A percentile compares a stretch with the other conserved stretches of the same genome.
Evolutionary conservation across 1,140 invertebrate species (phyloP).

Genomic region (Scaptomyza graminum): DNA sequence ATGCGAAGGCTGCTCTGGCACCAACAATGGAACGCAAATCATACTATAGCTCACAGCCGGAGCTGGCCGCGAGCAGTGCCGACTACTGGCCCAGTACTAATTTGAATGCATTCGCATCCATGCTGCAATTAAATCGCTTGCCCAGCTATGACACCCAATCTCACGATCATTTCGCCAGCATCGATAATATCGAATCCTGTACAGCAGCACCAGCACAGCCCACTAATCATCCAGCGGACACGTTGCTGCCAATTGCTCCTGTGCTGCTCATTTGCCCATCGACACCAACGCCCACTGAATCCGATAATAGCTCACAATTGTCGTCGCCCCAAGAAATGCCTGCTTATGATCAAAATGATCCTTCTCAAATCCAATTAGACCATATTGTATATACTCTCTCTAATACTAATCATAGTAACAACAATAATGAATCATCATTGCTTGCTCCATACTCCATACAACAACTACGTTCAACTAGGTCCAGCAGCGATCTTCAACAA

Average conservation of each 20-base stretch:
- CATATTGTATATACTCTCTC: constrained; percentile 74
- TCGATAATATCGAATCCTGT: constrained; percentile 3
- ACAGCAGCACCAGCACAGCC: constrained; percentile 9
- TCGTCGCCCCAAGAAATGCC: constrained; percentile 32
- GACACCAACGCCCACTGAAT: constrained; percentile 75
- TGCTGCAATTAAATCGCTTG: constrained; percentile 64
- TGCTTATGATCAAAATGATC: constrained; percentile 33
- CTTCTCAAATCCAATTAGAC: constrained; percentile 50
- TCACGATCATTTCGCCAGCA: constrained; percentile 36
- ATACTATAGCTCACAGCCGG: constrained; percentile 76
- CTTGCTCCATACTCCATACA: constrained; percentile 79
- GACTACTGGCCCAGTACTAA: constrained; percentile 29
- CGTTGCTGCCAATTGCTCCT: constrained; percentile 52
- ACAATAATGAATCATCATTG: constrained; percentile 81
- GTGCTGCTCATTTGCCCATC: constrained; percentile 73
- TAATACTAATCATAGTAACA: constrained; percentile 81
- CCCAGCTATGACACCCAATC: constrained; percentile 52
- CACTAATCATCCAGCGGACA: constrained; percentile 1
- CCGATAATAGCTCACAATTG: constrained; percentile 50
- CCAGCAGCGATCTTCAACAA: constrained; percentile 59
- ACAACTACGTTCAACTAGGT: constrained; percentile 57
- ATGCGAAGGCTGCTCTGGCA: constrained; percentile 20
- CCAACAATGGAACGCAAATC: constrained; percentile 56
- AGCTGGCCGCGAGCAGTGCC: constrained; percentile 52
- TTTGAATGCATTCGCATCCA: constrained; percentile 52